Base-by-base conservation (phyloP, 2,888 invertebrate genomes). In the Spilosoma lubricipeda region DNA sequence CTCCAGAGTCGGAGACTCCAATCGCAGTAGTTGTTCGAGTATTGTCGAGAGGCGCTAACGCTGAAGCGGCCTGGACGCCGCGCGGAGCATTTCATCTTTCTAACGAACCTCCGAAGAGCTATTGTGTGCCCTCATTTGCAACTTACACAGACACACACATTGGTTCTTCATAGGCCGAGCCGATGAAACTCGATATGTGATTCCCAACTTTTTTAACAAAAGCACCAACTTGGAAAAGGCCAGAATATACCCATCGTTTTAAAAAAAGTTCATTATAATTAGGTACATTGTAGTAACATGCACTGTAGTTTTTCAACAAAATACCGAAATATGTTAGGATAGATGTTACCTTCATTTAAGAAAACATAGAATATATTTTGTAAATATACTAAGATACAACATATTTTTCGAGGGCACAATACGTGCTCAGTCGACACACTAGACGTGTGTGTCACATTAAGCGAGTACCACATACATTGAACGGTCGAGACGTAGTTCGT, bases 101-200 rank as follows among this genome's bases (percentile, higher is more conserved):
- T 45, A 42, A 42, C 13, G 30, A 67, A 64, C 45, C 18, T 4
- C 48, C 36, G 39, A 69, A 52, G 45, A 63, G 33, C 72, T 20
- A 65, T 79, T 72, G 77, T 67, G 71, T 42, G 52, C 75, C 69
- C 77, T 72, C 75, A 72, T 77, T 69, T 70, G 74, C 73, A 79
- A 77, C 65, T 67, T 80, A 68, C 13, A 45, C 45, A 71, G 79
- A 73, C 13, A 45, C 45, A 71, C 77, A 73, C 63, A 63, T 72
- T 63, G 45, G 67, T 45, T 36, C 27, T 27, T 63, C 72, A 27
- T 27, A 67, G 67, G 27, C n/a, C 20, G 42, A 64, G 20, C 36
- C 33, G 36, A 65, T 63, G 36, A 63, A 56, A 45, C 68, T 73
- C 73, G 45, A 65, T 59, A 45, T 74, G 76, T 78, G n/a, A 45